Conservation (phyloP, 2,888 invertebrate species). For the Tuberolachnus salignus region DNA sequence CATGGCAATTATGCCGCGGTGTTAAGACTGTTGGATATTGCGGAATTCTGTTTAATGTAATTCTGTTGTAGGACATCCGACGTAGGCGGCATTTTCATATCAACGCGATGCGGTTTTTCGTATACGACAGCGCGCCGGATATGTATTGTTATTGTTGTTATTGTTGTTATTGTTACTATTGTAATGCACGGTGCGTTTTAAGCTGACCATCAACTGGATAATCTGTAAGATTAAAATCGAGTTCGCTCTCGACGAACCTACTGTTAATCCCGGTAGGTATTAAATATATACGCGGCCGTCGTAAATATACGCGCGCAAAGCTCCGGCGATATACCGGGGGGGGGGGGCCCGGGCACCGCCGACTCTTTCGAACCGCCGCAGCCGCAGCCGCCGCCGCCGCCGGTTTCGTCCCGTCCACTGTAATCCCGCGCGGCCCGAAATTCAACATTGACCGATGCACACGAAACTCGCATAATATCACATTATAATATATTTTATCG, state of each 20-base stretch:
- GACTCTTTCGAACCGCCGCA: conserved; percentile 26
- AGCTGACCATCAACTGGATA: conserved; percentile 39
- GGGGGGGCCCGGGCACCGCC: background rate
- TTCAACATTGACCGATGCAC: background rate
- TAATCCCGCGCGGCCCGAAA: conserved; percentile 15
- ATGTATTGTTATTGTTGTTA: background rate
- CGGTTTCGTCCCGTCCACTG: background rate
- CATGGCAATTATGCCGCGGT: no score
- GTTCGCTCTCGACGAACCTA: conserved; percentile 27
- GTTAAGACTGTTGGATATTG: conserved; percentile 1
- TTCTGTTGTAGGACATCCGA: no score
- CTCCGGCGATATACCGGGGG: conserved; percentile 10
- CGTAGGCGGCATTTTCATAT: conserved; percentile 9
- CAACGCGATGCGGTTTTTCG: conserved; percentile 10
- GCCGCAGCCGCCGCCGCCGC: no score
- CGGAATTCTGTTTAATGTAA: background rate
- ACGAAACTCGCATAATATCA: background rate
- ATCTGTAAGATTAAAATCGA: conserved; percentile 42
- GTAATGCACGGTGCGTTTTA: background rate
- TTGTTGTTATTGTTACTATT: no score
- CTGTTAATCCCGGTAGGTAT: conserved; percentile 30
- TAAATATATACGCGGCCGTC: background rate
- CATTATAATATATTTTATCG: no score
- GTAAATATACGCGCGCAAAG: conserved; percentile 26
- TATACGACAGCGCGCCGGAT: background rate